Conservation (phyloP, 1,140 invertebrate genomes). For the Hetaerina americana region DNA sequence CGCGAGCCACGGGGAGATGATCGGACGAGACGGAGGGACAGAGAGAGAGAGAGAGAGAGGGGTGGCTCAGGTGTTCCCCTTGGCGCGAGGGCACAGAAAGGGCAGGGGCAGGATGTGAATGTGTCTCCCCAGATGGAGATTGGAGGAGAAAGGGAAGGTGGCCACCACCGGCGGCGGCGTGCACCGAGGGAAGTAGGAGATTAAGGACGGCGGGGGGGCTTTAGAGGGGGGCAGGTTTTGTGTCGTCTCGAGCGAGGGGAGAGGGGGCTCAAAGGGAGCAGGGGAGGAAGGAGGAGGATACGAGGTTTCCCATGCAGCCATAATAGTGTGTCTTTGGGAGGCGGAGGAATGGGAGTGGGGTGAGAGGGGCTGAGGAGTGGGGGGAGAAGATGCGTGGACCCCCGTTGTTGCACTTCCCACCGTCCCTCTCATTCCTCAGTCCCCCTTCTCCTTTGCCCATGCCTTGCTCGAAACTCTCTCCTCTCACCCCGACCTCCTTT, state of each 20-base stretch:
- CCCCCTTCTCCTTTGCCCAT: neutral
- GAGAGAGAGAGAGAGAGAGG: neutral
- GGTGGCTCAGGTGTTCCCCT: neutral
- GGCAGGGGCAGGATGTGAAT: neutral
- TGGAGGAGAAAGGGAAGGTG: neutral
- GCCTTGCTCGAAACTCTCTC: neutral
- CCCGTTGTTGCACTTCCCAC: neutral
- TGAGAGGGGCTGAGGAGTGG: too few relatives aligned
- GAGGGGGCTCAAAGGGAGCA: neutral
- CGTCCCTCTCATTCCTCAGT: neutral
- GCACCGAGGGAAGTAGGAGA: neutral
- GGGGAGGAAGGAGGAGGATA: too few relatives aligned
- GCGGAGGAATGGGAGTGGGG: too few relatives aligned
- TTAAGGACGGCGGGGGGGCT: neutral
- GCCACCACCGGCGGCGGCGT: too few relatives aligned
- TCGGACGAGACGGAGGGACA: too few relatives aligned
- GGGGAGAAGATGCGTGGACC: neutral
- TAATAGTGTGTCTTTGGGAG: too few relatives aligned
- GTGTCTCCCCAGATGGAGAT: neutral
- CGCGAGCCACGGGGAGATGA: too few relatives aligned
- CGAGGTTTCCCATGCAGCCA: neutral
- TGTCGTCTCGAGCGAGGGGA: neutral
- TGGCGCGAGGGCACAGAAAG: neutral
- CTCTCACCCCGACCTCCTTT: neutral
- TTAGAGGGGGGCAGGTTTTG: neutral